Conservation (phyloP, 2,888 invertebrate species). For the Aspidiotus rigidus region DNA sequence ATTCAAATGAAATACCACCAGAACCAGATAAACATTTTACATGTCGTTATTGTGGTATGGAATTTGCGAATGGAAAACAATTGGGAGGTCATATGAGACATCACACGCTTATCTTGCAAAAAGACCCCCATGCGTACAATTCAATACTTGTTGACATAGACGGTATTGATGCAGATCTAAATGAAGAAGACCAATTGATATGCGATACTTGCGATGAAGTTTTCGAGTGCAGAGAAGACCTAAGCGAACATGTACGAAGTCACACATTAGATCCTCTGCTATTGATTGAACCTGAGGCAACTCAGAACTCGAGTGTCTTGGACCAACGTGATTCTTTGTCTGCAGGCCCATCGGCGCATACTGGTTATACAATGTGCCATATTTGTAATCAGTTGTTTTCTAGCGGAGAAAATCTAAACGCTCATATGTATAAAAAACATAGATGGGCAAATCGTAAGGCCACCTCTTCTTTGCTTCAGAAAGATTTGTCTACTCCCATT, state of each 20-base stretch:
- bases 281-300: too few relatives aligned
- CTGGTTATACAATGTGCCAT: not conserved
- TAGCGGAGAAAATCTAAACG: not conserved
- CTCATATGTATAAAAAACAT: not conserved
- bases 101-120: not conserved
- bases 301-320: too few relatives aligned
- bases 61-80: not conserved
- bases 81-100: not conserved
- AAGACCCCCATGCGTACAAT: not conserved
- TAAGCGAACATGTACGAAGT: not conserved
- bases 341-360: too few relatives aligned
- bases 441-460: too few relatives aligned
- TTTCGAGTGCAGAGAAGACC: not conserved
- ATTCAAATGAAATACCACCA: too few relatives aligned
- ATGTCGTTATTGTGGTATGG: not conserved
- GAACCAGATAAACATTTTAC: not conserved
- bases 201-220: not conserved
- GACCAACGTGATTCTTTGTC: too few relatives aligned
- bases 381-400: not conserved
- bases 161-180: not conserved
- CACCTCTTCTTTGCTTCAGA: too few relatives aligned
- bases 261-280: not conserved
- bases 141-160: not conserved
- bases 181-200: not conserved
- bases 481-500: too few relatives aligned